Conservation (phyloP, 2,797 vertebrate genomes). For the Scomberomorus guttatus region DNA sequence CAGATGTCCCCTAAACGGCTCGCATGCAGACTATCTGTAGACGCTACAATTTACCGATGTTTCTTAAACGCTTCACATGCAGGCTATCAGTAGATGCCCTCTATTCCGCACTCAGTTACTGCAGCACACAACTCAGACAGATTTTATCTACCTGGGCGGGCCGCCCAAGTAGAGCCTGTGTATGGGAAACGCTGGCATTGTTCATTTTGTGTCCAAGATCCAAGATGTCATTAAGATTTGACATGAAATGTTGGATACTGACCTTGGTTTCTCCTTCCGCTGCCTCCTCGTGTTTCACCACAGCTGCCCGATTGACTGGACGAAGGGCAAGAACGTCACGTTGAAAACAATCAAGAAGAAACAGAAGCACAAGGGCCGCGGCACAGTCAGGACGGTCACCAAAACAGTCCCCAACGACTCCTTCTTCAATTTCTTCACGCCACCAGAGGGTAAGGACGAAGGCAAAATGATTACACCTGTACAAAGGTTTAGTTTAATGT, state of each 20-base stretch:
- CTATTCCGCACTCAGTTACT: too few relatives aligned
- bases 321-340: constrained; percentile 98
- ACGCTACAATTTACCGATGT: too few relatives aligned
- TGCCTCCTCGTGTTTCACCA: constrained; percentile 28
- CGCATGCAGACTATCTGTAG: too few relatives aligned
- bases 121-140: too few relatives aligned
- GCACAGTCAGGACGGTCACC: constrained; percentile 97
- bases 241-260: constrained; percentile 3
- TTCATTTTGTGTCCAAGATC: neutral
- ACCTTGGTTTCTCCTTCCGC: constrained; percentile 20
- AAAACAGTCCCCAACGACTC: constrained; percentile 99
- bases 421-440: constrained; percentile 99
- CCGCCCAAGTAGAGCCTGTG: too few relatives aligned
- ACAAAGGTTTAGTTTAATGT: neutral
- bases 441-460: constrained; percentile 92
- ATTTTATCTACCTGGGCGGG: too few relatives aligned
- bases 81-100: too few relatives aligned
- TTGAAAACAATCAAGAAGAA: constrained; percentile 99
- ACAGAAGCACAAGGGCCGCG: constrained; percentile 99
- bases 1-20: too few relatives aligned
- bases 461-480: fast-evolving
- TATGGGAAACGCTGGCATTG: too few relatives aligned
- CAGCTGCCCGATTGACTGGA: constrained; percentile 98
- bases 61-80: too few relatives aligned
- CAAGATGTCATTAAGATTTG: neutral